Evolutionary conservation across 2,113 vertebrate genomes (phyloP).

Genomic region (Vireo altiloquus): DNA sequence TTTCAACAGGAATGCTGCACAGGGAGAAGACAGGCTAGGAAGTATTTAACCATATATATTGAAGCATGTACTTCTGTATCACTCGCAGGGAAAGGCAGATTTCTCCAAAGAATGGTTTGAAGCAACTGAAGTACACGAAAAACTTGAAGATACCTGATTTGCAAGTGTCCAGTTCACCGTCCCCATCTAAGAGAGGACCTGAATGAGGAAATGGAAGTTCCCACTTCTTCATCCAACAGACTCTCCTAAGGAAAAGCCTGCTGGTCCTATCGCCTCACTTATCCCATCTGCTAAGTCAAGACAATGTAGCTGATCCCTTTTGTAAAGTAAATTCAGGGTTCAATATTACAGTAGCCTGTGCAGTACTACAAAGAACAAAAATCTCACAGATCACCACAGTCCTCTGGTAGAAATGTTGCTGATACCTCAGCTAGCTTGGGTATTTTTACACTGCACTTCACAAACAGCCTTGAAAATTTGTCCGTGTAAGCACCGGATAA

Average conservation of each 20-base stretch:
- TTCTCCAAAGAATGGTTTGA: neutral
- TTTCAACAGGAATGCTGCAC: neutral
- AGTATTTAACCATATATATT: neutral
- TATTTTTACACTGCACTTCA: neutral
- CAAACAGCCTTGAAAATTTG: neutral
- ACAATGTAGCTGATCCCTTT: neutral
- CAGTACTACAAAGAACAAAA: neutral
- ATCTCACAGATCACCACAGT: neutral
- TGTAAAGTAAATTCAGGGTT: neutral
- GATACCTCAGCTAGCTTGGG: neutral
- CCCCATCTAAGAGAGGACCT: neutral
- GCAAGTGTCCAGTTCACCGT: rapidly evolving
- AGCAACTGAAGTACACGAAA: neutral
- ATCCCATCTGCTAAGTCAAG: neutral
- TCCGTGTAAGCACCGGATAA: neutral
- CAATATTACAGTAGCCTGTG: neutral
- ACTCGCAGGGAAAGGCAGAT: neutral
- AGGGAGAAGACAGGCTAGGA: neutral
- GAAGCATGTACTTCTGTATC: neutral
- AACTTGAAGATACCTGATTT: neutral
- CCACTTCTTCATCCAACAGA: neutral
- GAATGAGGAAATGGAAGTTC: neutral
- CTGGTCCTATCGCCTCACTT: rapidly evolving
- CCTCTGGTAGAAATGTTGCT: neutral
- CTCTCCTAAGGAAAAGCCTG: neutral